Percentiles rank a stretch among this genome's conserved stretches.
These are phyloP conservation scores for Drosophila dives DNA, from an alignment of 2,888 invertebrate species.

Conservation along the genomic window DNA sequence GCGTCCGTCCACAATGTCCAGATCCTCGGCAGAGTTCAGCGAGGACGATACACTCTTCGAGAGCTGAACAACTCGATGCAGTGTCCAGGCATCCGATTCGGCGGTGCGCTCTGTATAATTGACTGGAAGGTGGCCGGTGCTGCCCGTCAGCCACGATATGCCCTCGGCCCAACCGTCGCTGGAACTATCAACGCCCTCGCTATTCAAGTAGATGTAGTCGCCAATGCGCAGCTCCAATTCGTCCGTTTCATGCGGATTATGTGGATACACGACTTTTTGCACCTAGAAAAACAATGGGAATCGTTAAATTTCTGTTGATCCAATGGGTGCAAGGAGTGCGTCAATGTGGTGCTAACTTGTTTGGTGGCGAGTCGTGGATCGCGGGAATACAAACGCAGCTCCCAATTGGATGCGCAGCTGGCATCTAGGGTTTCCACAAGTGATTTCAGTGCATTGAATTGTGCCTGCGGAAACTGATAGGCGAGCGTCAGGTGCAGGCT, in stretches of 20 bases:
- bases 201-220: slow-evolving; percentile 93
- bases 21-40: slow-evolving; percentile 83
- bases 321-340: slow-evolving; percentile 3
- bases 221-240: slow-evolving; percentile 94
- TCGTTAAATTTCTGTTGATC: neutral
- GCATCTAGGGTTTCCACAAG: slow-evolving; percentile 91
- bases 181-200: slow-evolving; percentile 90
- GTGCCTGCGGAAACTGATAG: slow-evolving; percentile 92
- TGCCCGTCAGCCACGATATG: slow-evolving; percentile 86
- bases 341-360: slow-evolving; percentile 85
- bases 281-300: slow-evolving; percentile 85
- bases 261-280: slow-evolving; percentile 92
- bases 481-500: slow-evolving; percentile 95
- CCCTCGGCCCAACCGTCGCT: slow-evolving; percentile 96
- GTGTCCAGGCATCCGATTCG: slow-evolving; percentile 96
- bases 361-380: slow-evolving; percentile 91
- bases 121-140: slow-evolving; percentile 91
- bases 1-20: slow-evolving; percentile 83
- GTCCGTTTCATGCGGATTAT: slow-evolving; percentile 91
- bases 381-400: slow-evolving; percentile 93
- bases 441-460: slow-evolving; percentile 89
- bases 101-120: slow-evolving; percentile 93
- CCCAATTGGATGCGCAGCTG: slow-evolving; percentile 90
- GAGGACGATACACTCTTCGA: slow-evolving; percentile 84
- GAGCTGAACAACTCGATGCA: slow-evolving; percentile 90